Base-by-base conservation (phyloP, 2,113 vertebrate species). In the Neolamprologus cancellatus region DNA sequence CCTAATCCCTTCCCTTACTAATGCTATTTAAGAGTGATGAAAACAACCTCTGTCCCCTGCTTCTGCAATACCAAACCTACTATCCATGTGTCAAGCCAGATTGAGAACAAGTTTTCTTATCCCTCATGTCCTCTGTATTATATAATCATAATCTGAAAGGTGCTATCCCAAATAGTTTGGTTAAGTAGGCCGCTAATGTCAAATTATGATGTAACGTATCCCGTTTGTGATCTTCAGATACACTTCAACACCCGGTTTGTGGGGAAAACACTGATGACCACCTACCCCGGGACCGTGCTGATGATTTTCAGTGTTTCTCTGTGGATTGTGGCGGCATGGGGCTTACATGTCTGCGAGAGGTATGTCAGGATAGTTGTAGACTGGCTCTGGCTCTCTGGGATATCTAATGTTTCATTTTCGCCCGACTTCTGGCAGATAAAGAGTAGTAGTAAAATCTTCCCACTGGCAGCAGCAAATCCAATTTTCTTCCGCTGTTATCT, bases 231-330 rank as follows among this genome's bases (percentile, higher is more conserved):
- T 91, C 44, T 90, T 15, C 66, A 96, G 95, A 96, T 96, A 32
- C 94, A 95, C 94, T 98, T 99, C 96, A 98, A 99, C 96, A 97
- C 97, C 0, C 97, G 98, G 80, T 98, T 98, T 20, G 98, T 99
- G 94, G 98, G 98, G 94, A 99, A 99, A 95, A 98, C 98, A 0
- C 96, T 99, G 66, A 99, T 98, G 98, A 98, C 98, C 92, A 97
- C 97, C 91, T 98, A 98, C 92, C 98, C 98, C 0, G 98, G 98
- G 90, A 99, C 98, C 0, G 98, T 98, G 83, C 96, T 99, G 84
- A 96, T 99, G 8, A 97, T 98, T 41, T 99, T 99, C 96, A 99
- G 98, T 91, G 97, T 99, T 88, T 99, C 98, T 61, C 97, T 98
- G 81, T 99, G 98, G 98, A 95, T 99, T 57, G 97, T 99, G 25